Base-by-base conservation (phyloP, 2,888 invertebrate species). In the Leucoma salicis region DNA sequence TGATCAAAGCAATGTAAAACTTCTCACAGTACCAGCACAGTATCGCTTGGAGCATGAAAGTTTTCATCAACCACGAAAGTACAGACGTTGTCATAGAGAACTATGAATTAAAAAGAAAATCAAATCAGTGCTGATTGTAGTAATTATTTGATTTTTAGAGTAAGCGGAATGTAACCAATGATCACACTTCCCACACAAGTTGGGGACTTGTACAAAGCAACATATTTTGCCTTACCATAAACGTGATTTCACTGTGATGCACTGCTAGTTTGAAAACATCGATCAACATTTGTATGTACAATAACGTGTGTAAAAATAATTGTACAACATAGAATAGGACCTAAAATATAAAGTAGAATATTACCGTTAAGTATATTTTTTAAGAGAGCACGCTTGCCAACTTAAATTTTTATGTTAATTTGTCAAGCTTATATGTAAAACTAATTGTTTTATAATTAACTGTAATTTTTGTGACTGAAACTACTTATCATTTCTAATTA, bases 21-120 rank as follows among this genome's bases (percentile, higher is more conserved):
- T 29, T 14, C n/a, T 42, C 42, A 10, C 36, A 42, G n/a, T 37
- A n/a, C 10, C 37, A 12, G 5, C 18, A 12, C 6, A 37, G n/a
- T 10, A 15, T 11, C 1, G n/a, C 12, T 8, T 21, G 18, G 1
- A 42, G n/a, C 1, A 24, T 12, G 6, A 29, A 24, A 7, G 25
- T 24, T 29, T 42, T 37, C 0, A 24, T 1, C 1, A 37, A 2
- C 10, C 27, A 32, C 8, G 14, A 14, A 1, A 11, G 2, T 11
- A 32, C 28, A 3, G 10, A 16, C 10, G 13, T 1, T 1, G 11
- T 8, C 4, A 16, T 2, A 2, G 1, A 6, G 2, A 11, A 5
- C 27, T 35, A 3, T 10, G 14, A 34, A 21, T 11, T 16, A 2
- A 21, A 11, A 12, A 6, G 6, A 21, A 21, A 21, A 1, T 2